These are phyloP conservation scores for Rhinolophus ferrumequinum DNA, from an alignment of 2,113 vertebrate species.

Conservation along the genomic window DNA sequence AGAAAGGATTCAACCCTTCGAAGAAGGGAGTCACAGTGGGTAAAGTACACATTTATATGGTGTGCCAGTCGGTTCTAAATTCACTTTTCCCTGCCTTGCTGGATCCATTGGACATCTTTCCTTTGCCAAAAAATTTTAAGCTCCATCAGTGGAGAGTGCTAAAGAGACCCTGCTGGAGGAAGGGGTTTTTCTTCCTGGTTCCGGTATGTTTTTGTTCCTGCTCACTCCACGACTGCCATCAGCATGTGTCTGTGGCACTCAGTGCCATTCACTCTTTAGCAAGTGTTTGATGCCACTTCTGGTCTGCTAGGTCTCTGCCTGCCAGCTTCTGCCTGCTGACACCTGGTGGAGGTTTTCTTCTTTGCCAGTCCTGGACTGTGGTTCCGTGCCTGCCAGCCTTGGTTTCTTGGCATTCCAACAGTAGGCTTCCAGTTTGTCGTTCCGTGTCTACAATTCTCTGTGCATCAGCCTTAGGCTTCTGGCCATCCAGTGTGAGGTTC, in stretches of 20 bases:
- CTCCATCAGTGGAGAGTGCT: background rate
- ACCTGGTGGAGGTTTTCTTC: background rate
- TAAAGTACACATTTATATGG: background rate
- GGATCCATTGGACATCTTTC: background rate
- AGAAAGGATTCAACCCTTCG: background rate
- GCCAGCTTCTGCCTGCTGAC: background rate
- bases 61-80: background rate
- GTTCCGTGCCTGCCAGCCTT: background rate
- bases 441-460: no score
- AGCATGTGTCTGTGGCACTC: background rate
- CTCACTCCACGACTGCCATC: no score
- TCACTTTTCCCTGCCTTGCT: background rate
- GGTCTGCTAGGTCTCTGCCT: background rate
- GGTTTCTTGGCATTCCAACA: background rate
- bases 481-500: background rate
- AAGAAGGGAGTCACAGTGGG: background rate
- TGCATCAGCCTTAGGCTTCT: background rate
- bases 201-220: background rate
- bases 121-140: background rate
- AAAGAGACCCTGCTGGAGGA: accelerated
- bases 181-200: background rate
- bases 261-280: background rate
- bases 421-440: background rate
- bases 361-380: no score
- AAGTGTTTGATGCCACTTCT: background rate